Percentiles rank a stretch among this genome's conserved stretches.
Evolutionary conservation across 2,113 vertebrate genomes (phyloP).

Genomic region (Nothobranchius furzeri): DNA sequence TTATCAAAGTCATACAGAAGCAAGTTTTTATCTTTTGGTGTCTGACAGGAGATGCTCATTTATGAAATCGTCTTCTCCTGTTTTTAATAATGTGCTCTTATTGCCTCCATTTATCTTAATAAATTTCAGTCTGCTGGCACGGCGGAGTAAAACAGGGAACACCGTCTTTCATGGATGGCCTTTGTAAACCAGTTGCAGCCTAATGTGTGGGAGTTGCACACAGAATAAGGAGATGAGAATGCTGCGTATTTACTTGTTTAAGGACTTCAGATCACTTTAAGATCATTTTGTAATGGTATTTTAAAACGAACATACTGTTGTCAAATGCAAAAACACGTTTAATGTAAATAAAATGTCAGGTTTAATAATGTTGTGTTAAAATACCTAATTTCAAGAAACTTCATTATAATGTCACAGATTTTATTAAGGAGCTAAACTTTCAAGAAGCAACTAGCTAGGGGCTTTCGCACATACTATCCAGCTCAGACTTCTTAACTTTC

Average conservation of each 20-base stretch:
- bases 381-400: neutral
- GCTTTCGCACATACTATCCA: neutral
- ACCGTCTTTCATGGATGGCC: slow-evolving; percentile 23
- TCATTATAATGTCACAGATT: too few species aligned
- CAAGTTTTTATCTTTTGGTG: slow-evolving; percentile 1
- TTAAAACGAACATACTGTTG: too few species aligned
- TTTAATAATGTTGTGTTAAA: slow-evolving; percentile 1
- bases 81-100: slow-evolving; percentile 47
- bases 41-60: slow-evolving; percentile 5
- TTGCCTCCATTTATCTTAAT: slow-evolving; percentile 48
- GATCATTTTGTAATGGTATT: too few species aligned
- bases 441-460: neutral
- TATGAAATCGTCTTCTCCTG: slow-evolving; percentile 33
- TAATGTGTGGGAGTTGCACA: too few species aligned
- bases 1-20: slow-evolving; percentile 7
- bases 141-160: slow-evolving; percentile 8
- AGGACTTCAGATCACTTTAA: too few species aligned
- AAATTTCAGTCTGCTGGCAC: slow-evolving; percentile 23
- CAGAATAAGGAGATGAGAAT: too few species aligned
- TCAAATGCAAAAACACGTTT: too few species aligned
- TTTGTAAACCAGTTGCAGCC: too few species aligned
- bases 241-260: too few species aligned
- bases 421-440: too few species aligned
- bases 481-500: slow-evolving; percentile 9
- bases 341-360: neutral